Percentiles rank a stretch among this genome's conserved stretches.
These are phyloP conservation scores for Ginglymostoma cirratum DNA, from an alignment of 2,113 vertebrate species.

Conservation along the genomic window DNA sequence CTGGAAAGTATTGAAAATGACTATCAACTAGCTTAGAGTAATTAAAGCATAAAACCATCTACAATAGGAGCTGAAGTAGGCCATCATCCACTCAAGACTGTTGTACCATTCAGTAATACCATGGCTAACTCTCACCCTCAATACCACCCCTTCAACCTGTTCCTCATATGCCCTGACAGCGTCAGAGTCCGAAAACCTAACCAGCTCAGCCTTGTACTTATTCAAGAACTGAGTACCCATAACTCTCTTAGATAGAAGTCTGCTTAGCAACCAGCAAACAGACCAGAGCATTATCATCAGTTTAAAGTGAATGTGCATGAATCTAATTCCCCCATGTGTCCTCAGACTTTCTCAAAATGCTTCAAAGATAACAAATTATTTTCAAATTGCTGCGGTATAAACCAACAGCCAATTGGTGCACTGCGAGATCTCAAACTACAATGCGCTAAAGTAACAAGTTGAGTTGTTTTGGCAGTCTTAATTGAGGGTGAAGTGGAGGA, in stretches of 20 bases:
- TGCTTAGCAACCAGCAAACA: background rate
- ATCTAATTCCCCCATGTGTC: background rate
- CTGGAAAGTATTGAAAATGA: background rate
- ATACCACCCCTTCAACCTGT: background rate
- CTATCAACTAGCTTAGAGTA: background rate
- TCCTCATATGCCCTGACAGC: background rate
- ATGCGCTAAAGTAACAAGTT: background rate
- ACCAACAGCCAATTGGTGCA: background rate
- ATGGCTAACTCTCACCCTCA: background rate
- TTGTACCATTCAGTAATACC: background rate
- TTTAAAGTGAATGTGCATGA: background rate
- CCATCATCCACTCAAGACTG: background rate
- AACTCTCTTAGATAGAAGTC: background rate
- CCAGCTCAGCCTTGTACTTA: background rate
- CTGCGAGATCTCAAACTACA: background rate
- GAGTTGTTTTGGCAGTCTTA: background rate
- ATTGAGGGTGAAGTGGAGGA: background rate
- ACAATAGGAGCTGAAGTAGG: background rate
- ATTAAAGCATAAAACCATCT: background rate
- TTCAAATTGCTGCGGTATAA: background rate
- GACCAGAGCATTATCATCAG: background rate
- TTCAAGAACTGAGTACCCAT: background rate
- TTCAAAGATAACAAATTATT: background rate
- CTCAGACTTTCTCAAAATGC: background rate
- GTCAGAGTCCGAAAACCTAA: background rate